These are phyloP conservation scores for Cyprinodon brontotheroides DNA, from an alignment of 2,113 vertebrate genomes.

Conservation along the genomic window DNA sequence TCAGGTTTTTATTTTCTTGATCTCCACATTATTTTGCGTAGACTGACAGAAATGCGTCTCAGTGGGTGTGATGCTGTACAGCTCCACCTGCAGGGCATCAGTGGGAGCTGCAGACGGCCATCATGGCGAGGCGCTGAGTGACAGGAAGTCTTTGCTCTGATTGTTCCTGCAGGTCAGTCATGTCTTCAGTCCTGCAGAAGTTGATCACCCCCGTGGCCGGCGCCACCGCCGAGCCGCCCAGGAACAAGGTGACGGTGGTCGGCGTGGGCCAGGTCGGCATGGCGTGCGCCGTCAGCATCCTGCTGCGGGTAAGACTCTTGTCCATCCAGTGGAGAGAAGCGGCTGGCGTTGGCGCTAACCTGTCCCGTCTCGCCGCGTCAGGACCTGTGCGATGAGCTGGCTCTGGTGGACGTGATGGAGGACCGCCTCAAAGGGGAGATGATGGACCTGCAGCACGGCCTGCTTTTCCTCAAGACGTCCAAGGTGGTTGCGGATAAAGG, in stretches of 20 bases:
- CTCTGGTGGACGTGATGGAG: slow-evolving; percentile 94
- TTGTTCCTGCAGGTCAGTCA: slow-evolving; percentile 65
- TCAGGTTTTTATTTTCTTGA: too few species aligned
- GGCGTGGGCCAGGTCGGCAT: slow-evolving; percentile 96
- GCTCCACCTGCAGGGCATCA: slow-evolving; percentile 39
- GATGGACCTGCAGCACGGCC: slow-evolving; percentile 97
- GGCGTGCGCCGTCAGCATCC: slow-evolving; percentile 93
- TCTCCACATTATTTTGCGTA: too few species aligned
- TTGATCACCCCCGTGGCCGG: slow-evolving; percentile 82
- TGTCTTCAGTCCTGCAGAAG: slow-evolving; percentile 91
- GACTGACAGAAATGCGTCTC: too few species aligned
- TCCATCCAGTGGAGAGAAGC: too few species aligned
- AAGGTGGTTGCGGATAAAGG: slow-evolving; percentile 95
- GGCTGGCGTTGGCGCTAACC: background rate
- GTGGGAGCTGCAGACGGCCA: background rate
- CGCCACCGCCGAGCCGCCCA: slow-evolving; percentile 66
- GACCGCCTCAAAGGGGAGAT: slow-evolving; percentile 96
- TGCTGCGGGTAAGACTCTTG: slow-evolving; percentile 80
- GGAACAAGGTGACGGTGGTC: slow-evolving; percentile 93
- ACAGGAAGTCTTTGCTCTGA: background rate
- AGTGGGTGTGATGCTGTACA: background rate
- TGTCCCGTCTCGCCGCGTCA: slow-evolving; percentile 42
- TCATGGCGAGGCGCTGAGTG: background rate
- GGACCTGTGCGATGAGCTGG: slow-evolving; percentile 92
- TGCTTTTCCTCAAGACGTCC: slow-evolving; percentile 91